Base-by-base conservation (phyloP, 2,797 vertebrate species). In the Sphaeramia orbicularis region DNA sequence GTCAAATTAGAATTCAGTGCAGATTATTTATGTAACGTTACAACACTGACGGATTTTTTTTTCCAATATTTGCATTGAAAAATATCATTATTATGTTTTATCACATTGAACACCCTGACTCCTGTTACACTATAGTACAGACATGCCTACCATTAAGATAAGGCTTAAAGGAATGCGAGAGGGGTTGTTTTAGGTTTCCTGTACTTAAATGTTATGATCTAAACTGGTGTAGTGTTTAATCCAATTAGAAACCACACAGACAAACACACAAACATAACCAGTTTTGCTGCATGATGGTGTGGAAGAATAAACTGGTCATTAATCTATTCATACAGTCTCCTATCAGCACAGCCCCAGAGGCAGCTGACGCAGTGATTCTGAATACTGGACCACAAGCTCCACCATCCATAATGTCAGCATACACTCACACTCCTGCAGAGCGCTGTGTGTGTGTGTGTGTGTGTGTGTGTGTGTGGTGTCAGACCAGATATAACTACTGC, bases 281-380 rank as follows among this genome's bases (percentile, higher is more conserved):
- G 37, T 79, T 24, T 78, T 58, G 78, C 72, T 60, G 69, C 65
- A 69, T 84, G 84, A 89, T 90, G 84, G 78, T 91, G 88, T 85
- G 60, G 60, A 57, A 58, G 21, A 71, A 80, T 75, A 54, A 80
- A 8, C 49, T 57, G 1, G 1, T 10, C 74, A 86, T 89, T 86
- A 80, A 88, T 86, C 87, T 81, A 58, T 83, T 79, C 75, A 60
- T 42, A 55, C 65, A 14, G 61, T 70, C 37, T 56, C 80, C 61
- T 61, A 74, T 82, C 71, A 87, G 78, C 62, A 9, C 48, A 74
- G 80, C 6, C 60, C 72, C 72, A 32, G 69, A 71, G 70, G 83
- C 69, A 4, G 66, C 74, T 66, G 67, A 58, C 15, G 48, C 63
- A 58, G 41, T 41, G 30, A 68, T 78, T 48, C 71, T 58, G 80